Conservation (phyloP, 2,797 vertebrate species). For the Pangasius macronema region DNA sequence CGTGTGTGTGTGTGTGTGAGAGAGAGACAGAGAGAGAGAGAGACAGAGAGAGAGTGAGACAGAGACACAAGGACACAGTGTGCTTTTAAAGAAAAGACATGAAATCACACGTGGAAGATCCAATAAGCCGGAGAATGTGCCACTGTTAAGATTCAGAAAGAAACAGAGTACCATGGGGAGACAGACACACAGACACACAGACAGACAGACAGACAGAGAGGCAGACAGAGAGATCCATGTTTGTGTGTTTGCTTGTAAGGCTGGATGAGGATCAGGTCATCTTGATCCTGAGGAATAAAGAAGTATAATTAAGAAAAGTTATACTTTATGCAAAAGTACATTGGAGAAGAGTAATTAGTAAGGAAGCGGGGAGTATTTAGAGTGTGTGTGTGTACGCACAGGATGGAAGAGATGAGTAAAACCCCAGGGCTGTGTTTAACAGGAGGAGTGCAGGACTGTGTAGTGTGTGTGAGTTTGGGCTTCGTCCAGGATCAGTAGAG, state of each 20-base stretch:
- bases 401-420: constrained; percentile 20
- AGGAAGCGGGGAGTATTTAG: background rate
- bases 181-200: background rate
- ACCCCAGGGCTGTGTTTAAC: background rate
- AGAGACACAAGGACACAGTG: background rate
- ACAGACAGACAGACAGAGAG: background rate
- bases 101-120: background rate
- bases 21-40: background rate
- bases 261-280: background rate
- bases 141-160: background rate
- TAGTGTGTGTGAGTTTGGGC: background rate
- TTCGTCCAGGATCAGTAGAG: constrained; percentile 12
- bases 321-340: background rate
- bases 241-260: background rate
- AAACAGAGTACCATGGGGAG: background rate
- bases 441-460: background rate
- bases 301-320: background rate
- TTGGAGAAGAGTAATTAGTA: background rate
- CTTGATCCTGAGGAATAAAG: background rate
- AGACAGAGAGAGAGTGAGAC: background rate
- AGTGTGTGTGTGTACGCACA: background rate
- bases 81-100: background rate
- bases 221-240: too few relatives aligned
- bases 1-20: background rate
- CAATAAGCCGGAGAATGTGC: background rate